Evolutionary conservation across 2,113 vertebrate genomes (phyloP), one percentile per base, ranked within the genome.

Genomic region (Chaetodon auriga): DNA sequence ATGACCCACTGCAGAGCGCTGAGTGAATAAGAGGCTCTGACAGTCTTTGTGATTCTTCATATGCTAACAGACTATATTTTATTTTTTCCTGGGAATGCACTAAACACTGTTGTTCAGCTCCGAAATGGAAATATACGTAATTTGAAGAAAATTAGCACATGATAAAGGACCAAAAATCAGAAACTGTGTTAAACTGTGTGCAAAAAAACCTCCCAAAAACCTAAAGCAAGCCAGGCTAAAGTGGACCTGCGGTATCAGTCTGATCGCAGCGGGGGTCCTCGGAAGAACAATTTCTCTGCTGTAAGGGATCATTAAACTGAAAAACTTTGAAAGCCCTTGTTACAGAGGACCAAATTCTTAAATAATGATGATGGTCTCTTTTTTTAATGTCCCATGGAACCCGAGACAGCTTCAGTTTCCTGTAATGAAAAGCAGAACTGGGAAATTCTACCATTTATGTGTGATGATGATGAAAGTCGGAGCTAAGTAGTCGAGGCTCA

Each of bases 401-500:
- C 41, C 6, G 30, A 21, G 83, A 74, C 69, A 30, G 38, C 51
- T 80, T 78, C 30, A 41, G 25, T 49, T 69, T 79, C 35, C 71
- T 85, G 77, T 80, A 68, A 90, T 77, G 38, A 89, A 80, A 77
- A 83, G 49, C 60, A 83, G 16, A 68, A 69, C 5, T 48, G 57
- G 64, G 78, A 84, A 81, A 83, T 82, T 61, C 78, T 68, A 43
- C 68, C 58, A 68, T 83, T 79, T 83, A 75, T 75, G 45, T 82
- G 76, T 80, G 78, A 76, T 57, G 16, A 64, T 85, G 82, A 87
- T 85, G 72, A 87, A 86, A 90, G 81, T 48, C 12, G 12, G 66
- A 65, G 85, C 80, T 75, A 72, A 70, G 82, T 49, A 87, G 73
- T 6, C 12, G 1, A 79, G 55, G 53, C 63, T 87, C 61, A 81